Evolutionary conservation across 2,113 vertebrate genomes (phyloP).

Genomic region (Poeciliopsis occidentalis): DNA sequence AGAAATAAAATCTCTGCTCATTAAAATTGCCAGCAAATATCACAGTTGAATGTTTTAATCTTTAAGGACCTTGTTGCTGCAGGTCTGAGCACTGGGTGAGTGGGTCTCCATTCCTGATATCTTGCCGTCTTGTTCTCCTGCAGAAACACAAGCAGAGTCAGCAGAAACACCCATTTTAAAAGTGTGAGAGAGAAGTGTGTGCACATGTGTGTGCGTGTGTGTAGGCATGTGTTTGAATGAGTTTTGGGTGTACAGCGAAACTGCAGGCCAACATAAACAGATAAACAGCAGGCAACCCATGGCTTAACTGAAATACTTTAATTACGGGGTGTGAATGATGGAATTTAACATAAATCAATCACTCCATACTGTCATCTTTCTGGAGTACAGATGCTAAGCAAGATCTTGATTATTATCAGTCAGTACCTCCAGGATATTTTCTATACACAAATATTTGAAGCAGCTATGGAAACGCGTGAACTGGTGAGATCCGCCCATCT

Average conservation of each 20-base stretch:
- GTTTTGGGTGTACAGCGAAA: constrained; percentile 26
- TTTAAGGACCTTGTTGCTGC: constrained; percentile 87
- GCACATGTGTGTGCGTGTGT: not conserved
- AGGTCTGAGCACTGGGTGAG: constrained; percentile 96
- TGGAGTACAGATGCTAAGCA: constrained; percentile 25
- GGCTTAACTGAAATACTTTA: constrained; percentile 34
- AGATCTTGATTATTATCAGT: constrained; percentile 16
- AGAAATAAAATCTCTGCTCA: constrained; percentile 2
- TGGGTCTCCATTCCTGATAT: constrained; percentile 96
- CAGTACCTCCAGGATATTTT: constrained; percentile 33
- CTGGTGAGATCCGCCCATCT: constrained; percentile 5
- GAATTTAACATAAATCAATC: constrained; percentile 61
- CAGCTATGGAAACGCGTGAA: constrained; percentile 32
- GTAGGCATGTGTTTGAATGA: constrained; percentile 18
- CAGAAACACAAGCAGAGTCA: constrained; percentile 57
- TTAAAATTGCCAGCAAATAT: not conserved
- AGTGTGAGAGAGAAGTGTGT: not conserved
- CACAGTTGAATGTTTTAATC: not conserved
- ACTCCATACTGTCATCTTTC: constrained; percentile 21
- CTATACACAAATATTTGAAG: constrained; percentile 37
- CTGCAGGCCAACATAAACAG: constrained; percentile 55
- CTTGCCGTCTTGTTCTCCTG: constrained; percentile 94
- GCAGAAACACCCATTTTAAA: not conserved
- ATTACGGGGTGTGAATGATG: constrained; percentile 61
- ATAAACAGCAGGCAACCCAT: constrained; percentile 32